These are phyloP conservation scores for Lysandra coridon DNA, from an alignment of 2,888 invertebrate genomes.

Conservation along the genomic window DNA sequence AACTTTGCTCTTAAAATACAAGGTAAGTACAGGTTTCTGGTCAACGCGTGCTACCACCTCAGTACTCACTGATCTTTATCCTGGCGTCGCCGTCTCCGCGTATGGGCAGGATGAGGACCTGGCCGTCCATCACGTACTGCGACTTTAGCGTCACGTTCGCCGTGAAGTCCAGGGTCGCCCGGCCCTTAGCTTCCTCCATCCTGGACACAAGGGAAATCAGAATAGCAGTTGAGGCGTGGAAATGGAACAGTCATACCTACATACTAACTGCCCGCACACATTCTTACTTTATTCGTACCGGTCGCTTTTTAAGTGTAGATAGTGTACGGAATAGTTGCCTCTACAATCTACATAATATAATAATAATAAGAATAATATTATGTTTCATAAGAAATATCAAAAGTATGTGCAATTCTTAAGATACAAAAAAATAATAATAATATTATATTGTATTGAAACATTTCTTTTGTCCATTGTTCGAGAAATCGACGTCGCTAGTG, in stretches of 20 bases:
- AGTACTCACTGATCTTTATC: slow-evolving; percentile 68
- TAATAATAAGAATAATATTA: no score
- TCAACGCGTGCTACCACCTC: no score
- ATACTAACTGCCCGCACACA: no score
- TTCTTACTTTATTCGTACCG: no score
- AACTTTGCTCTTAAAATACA: no score
- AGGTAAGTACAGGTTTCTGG: no score
- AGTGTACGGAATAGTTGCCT: no score
- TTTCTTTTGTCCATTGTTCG: neutral
- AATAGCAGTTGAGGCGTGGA: neutral
- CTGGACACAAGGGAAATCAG: slow-evolving; percentile 46
- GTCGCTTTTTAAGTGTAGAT: no score
- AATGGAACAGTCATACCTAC: no score
- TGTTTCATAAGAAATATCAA: no score
- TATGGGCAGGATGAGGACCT: slow-evolving; percentile 76
- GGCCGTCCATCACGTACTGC: slow-evolving; percentile 75
- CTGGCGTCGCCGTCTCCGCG: slow-evolving; percentile 73
- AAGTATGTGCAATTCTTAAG: neutral
- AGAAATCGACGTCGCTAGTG: neutral
- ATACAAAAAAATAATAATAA: neutral
- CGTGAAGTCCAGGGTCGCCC: slow-evolving; percentile 67
- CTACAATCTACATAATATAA: no score
- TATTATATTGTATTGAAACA: neutral
- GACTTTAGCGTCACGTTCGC: slow-evolving; percentile 75
- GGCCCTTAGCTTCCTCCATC: slow-evolving; percentile 59